Conservation (phyloP, 2,797 vertebrate species). For the Megaceryle alcyon region DNA sequence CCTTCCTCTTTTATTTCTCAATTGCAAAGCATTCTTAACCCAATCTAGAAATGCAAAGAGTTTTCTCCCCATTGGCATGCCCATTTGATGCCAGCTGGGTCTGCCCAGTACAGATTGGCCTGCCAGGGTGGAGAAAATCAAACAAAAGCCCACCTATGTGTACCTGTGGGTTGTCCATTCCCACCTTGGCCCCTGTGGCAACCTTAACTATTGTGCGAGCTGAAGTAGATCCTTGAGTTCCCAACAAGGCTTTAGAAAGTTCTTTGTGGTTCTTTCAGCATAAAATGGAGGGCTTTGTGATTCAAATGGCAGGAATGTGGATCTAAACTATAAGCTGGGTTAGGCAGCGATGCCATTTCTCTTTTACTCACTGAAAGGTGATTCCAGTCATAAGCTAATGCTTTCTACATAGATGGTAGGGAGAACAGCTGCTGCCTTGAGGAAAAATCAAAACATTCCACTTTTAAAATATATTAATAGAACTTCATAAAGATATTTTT, state of each 20-base stretch:
- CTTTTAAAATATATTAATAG: neutral
- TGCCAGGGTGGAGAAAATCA: neutral
- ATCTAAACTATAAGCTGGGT: neutral
- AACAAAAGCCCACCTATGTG: neutral
- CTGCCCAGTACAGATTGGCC: neutral
- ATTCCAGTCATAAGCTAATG: neutral
- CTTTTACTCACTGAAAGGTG: neutral
- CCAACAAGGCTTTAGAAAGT: neutral
- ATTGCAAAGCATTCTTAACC: neutral
- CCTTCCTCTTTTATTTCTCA: neutral
- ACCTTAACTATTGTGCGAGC: neutral
- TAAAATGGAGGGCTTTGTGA: neutral
- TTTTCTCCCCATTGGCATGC: neutral
- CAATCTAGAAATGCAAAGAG: neutral
- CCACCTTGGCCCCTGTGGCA: neutral
- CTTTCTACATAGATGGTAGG: neutral
- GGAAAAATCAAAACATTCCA: constrained; percentile 4
- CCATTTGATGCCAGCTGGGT: neutral
- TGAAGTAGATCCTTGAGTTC: neutral
- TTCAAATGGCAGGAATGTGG: neutral
- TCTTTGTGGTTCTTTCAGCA: neutral
- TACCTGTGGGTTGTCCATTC: neutral
- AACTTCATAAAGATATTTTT: neutral
- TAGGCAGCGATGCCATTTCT: neutral
- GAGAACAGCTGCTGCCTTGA: neutral